Base-by-base conservation (phyloP, 2,797 vertebrate genomes). In the Thaleichthys pacificus region DNA sequence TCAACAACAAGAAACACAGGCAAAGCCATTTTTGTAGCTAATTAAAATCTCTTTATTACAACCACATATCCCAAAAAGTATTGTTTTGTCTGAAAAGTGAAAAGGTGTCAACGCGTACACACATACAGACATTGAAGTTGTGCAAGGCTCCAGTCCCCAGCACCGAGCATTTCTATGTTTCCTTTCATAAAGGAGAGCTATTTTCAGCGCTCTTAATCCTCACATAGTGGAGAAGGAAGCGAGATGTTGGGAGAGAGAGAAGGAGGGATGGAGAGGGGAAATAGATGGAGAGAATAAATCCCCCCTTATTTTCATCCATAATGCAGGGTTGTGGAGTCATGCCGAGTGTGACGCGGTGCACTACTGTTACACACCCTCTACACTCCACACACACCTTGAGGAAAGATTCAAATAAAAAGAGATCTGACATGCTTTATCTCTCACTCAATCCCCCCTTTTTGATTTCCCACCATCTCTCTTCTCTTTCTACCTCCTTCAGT, bases 11-110 rank as follows among this genome's bases (percentile, higher is more conserved):
- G 76, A 72, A 61, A 5, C 83, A 84, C 66, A 81, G 63, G 62
- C 67, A 74, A 42, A 15, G 62, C 65, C 62, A 24, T 0, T 3
- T 72, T 65, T 85, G 78, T 91, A 90, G 87, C 87, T 91, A 90
- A 93, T 92, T 93, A 91, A 90, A 93, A 89, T 91, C 82, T 93
- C 89, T 91, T 93, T 93, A 93, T 92, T 93, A 92, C 90, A 92
- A 89, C 89, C 90, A 92, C 90, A 89, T 87, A 84, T 87, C 85
- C 81, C 82, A 90, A 89, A 90, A 88, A 85, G 81, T 83, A 77
- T 72, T 64, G 62, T 86, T 64, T 56, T 56, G 51, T 56, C 84
- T 87, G 86, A 88, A 87, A 90, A 80, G 77, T 76, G 74, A 62
- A 80, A 78, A 70, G 66, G 17, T 77, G 72, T 63, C 75, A 72